These are phyloP conservation scores for Meiosimyza platycephala DNA, from an alignment of 2,888 invertebrate genomes.

Conservation along the genomic window DNA sequence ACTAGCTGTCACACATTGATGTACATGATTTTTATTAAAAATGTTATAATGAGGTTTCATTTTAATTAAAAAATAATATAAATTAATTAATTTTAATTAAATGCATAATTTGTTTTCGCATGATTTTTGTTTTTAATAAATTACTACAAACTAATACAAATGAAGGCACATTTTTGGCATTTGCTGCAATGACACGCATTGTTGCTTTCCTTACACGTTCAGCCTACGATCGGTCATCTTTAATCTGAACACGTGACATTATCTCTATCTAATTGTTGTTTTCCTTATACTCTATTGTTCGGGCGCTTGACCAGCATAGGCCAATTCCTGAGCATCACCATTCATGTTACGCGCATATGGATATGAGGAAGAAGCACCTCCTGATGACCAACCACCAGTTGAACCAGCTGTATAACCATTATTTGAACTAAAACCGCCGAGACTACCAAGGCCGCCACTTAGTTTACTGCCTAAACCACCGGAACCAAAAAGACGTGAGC, in stretches of 20 bases:
- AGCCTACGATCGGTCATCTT: not conserved
- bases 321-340: slow-evolving; percentile 76
- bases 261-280: slow-evolving; percentile 26
- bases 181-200: slow-evolving; percentile 34
- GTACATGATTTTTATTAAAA: no score
- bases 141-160: slow-evolving; percentile 59
- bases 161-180: slow-evolving; percentile 59
- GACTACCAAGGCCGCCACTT: slow-evolving; percentile 53
- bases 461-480: slow-evolving; percentile 69
- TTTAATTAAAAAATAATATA: slow-evolving; percentile 39
- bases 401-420: slow-evolving; percentile 52
- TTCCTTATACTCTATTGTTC: slow-evolving; percentile 33
- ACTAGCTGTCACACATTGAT: slow-evolving; percentile 27
- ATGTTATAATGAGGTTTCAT: slow-evolving; percentile 29
- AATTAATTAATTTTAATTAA: slow-evolving; percentile 33
- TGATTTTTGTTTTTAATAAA: slow-evolving; percentile 52
- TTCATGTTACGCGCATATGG: slow-evolving; percentile 71
- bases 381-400: slow-evolving; percentile 49
- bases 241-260: slow-evolving; percentile 40
- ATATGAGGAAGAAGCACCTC: slow-evolving; percentile 62
- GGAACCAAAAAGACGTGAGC: slow-evolving; percentile 76
- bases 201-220: slow-evolving; percentile 11
- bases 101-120: not conserved
- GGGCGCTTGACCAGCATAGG: slow-evolving; percentile 75
- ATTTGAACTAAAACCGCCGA: slow-evolving; percentile 53